Conservation (phyloP, 2,113 vertebrate species). For the Daphoenositta chrysoptera region DNA sequence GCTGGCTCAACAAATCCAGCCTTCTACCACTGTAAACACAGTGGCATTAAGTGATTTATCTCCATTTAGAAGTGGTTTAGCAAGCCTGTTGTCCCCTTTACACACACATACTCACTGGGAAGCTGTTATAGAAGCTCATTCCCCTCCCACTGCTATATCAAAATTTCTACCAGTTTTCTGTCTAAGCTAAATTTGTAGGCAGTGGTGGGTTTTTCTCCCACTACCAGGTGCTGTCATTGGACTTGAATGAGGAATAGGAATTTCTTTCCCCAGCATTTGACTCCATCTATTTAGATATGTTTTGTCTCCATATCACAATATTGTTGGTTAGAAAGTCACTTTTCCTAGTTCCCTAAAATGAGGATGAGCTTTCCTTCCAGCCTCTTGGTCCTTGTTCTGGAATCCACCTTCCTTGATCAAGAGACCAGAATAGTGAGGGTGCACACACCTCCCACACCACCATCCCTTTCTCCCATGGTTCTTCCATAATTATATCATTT, state of each 20-base stretch:
- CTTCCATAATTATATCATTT: background rate
- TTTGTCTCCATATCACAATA: background rate
- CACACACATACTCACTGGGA: background rate
- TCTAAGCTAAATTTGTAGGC: background rate
- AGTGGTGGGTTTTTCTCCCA: background rate
- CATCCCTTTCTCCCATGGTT: background rate
- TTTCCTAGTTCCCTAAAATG: background rate
- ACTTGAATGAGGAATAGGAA: too few species aligned
- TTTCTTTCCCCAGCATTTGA: background rate
- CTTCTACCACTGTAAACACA: background rate
- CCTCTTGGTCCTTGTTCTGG: background rate
- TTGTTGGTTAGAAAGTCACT: background rate
- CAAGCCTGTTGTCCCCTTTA: background rate
- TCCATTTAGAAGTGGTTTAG: background rate
- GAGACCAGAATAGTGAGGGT: fast-evolving
- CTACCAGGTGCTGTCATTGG: background rate
- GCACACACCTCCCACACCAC: background rate
- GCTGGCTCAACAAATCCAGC: background rate
- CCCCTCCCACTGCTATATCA: background rate
- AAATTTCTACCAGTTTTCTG: background rate
- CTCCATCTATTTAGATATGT: background rate
- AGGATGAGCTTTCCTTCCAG: background rate
- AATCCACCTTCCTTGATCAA: background rate
- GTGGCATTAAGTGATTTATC: background rate
- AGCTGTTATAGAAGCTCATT: background rate